These are phyloP conservation scores for Promerops cafer DNA, from an alignment of 2,113 vertebrate species.

Conservation along the genomic window DNA sequence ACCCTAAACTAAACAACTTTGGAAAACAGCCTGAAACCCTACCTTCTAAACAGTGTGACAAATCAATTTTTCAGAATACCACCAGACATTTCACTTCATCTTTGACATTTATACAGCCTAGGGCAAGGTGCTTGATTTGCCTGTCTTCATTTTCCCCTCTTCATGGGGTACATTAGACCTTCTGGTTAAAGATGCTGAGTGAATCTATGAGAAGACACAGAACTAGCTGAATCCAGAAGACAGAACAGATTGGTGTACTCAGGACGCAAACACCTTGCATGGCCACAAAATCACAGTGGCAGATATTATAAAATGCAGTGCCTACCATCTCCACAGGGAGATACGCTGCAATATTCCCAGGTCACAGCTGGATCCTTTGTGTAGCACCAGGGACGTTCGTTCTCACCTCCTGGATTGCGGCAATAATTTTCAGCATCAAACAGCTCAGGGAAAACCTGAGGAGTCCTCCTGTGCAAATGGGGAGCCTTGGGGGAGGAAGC, in stretches of 20 bases:
- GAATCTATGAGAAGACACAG: neutral
- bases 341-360: slow-evolving; percentile 86
- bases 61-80: neutral
- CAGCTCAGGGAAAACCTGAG: slow-evolving; percentile 83
- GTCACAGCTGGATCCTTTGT: slow-evolving; percentile 76
- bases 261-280: neutral
- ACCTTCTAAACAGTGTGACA: neutral
- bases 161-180: neutral
- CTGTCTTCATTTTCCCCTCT: neutral
- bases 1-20: neutral
- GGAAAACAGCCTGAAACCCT: neutral
- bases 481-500: slow-evolving; percentile 66
- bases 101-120: neutral
- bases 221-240: neutral
- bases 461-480: slow-evolving; percentile 79
- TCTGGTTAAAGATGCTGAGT: neutral
- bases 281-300: neutral
- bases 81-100: neutral
- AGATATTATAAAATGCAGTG: neutral
- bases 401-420: slow-evolving; percentile 86
- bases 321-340: slow-evolving; percentile 72
- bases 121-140: accelerated
- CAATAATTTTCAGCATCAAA: slow-evolving; percentile 81
- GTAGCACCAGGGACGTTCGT: slow-evolving; percentile 86
- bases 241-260: accelerated